Percentiles rank a stretch among this genome's conserved stretches.
Evolutionary conservation across 2,888 invertebrate species (phyloP).

Genomic region (Vandiemenella viatica): DNA sequence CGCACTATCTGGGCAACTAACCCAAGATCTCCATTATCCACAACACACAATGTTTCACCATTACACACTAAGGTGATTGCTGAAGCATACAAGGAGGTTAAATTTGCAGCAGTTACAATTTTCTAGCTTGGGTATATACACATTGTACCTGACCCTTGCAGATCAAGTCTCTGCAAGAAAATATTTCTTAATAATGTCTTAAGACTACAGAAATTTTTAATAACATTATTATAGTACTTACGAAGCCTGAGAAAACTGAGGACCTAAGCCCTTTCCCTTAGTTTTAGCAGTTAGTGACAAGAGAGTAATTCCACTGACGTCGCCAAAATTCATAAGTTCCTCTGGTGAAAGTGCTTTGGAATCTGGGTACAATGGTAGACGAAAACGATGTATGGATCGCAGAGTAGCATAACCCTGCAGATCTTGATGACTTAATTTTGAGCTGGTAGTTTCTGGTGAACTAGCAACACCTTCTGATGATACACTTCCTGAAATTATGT

Average conservation of each 20-base stretch:
- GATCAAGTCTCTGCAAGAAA: not conserved
- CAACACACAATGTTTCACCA: too few species aligned
- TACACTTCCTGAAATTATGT: slow-evolving; percentile 7
- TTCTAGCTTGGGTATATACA: too few species aligned
- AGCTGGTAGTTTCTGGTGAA: slow-evolving; percentile 32
- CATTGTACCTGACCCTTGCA: too few species aligned
- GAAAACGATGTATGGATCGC: slow-evolving; percentile 47
- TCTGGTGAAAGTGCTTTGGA: slow-evolving; percentile 20
- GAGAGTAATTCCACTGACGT: slow-evolving; percentile 1
- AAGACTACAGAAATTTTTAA: not conserved
- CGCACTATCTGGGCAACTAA: too few species aligned
- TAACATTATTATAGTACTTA: not conserved
- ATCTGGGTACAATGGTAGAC: slow-evolving; percentile 50
- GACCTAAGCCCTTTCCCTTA: slow-evolving; percentile 3
- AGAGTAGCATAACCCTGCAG: slow-evolving; percentile 61
- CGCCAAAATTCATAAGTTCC: slow-evolving; percentile 10
- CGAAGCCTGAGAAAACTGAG: slow-evolving; percentile 7
- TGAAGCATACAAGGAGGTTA: too few species aligned
- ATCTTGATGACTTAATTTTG: slow-evolving; percentile 54
- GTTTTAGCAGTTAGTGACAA: not conserved
- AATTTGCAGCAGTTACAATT: too few species aligned
- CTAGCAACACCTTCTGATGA: slow-evolving; percentile 26
- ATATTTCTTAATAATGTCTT: not conserved
- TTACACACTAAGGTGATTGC: too few species aligned
- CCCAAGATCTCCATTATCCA: too few species aligned